Percentiles rank a stretch among this genome's conserved stretches.
Evolutionary conservation across 92 coral and sea anemone species (phyloP).

Genomic region (Heteractis magnifica): DNA sequence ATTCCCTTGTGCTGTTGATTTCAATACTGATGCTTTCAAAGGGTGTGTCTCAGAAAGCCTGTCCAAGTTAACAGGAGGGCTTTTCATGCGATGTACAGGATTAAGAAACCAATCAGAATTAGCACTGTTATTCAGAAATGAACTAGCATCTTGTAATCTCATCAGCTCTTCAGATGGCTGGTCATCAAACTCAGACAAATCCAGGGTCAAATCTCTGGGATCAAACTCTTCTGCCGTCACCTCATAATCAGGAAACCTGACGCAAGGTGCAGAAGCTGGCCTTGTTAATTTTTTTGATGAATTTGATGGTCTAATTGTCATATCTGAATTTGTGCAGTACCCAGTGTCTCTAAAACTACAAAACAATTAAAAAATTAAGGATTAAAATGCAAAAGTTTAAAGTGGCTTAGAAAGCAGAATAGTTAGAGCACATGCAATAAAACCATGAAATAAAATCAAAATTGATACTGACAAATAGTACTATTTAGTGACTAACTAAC

Average conservation of each 20-base stretch:
- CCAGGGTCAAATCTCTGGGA: conserved; percentile 60
- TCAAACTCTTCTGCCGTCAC: conserved; percentile 64
- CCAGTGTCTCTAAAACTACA: conserved; percentile 66
- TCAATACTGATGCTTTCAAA: conserved; percentile 79
- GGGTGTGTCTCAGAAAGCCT: conserved; percentile 68
- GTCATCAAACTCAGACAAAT: conserved; percentile 79
- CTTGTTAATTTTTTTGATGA: conserved; percentile 11
- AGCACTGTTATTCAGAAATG: conserved; percentile 45
- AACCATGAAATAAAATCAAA: too few relatives aligned
- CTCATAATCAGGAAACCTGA: conserved; percentile 55
- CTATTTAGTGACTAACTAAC: too few relatives aligned
- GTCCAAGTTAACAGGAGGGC: conserved; percentile 61
- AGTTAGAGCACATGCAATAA: too few relatives aligned
- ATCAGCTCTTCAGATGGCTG: conserved; percentile 73
- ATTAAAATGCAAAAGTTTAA: too few relatives aligned
- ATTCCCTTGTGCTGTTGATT: conserved; percentile 71
- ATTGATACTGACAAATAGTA: too few relatives aligned
- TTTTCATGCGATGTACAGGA: conserved; percentile 70
- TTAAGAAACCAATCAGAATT: conserved; percentile 80
- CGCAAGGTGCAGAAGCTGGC: conserved; percentile 42
- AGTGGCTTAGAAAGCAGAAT: too few relatives aligned
- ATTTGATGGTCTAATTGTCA: conserved; percentile 65
- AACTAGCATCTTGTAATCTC: conserved; percentile 60
- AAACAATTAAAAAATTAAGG: neutral
- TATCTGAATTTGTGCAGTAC: conserved; percentile 81